Evolutionary conservation across 2,888 invertebrate species (phyloP).

Genomic region (Cacoxenus indagator): DNA sequence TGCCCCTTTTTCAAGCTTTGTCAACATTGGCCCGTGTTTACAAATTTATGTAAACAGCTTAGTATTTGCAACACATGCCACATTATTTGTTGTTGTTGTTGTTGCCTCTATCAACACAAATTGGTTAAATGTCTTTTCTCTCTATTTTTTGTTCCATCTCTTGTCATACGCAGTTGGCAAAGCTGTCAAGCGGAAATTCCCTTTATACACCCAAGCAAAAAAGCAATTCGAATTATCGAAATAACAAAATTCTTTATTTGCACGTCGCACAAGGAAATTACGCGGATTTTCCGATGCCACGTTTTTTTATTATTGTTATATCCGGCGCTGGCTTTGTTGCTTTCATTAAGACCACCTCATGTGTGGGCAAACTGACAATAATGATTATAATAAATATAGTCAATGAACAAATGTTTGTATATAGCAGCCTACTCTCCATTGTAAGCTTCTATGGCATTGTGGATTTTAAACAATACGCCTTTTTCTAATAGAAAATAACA

Average conservation of each 20-base stretch:
- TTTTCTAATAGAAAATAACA: background rate
- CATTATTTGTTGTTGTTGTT: conserved; percentile 4
- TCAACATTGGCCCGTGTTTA: conserved; percentile 10
- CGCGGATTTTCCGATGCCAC: conserved; percentile 49
- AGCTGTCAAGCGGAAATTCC: conserved; percentile 60
- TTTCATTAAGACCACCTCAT: background rate
- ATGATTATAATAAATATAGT: background rate
- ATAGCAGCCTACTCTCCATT: background rate
- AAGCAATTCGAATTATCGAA: conserved; percentile 50
- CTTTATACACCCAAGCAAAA: conserved; percentile 45
- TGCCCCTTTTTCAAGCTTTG: conserved; percentile 46
- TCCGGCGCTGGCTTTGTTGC: background rate
- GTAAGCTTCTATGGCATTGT: background rate
- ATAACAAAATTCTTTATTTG: conserved; percentile 64
- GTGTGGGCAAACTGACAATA: background rate
- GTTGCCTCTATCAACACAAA: background rate
- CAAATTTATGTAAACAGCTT: background rate
- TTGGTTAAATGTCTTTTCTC: conserved; percentile 11
- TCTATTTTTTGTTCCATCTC: conserved; percentile 8
- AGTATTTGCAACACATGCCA: background rate
- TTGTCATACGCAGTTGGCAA: conserved; percentile 52
- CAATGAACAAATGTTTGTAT: no score
- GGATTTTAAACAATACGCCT: background rate
- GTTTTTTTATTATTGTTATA: conserved; percentile 8
- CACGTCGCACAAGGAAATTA: conserved; percentile 37